Conservation (phyloP, 2,888 invertebrate species). For the Agrochola lota region DNA sequence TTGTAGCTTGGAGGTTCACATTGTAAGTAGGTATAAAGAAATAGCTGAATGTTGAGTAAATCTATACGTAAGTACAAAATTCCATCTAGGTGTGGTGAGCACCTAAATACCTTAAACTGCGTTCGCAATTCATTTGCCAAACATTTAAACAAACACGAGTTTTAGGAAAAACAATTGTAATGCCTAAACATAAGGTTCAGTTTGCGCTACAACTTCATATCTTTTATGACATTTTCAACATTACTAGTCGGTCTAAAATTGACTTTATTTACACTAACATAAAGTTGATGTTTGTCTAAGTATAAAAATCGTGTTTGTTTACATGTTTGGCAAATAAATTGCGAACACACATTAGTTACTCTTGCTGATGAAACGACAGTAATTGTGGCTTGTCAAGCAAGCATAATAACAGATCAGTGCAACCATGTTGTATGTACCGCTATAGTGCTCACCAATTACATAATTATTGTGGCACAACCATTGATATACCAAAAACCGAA, state of each 20-base stretch:
- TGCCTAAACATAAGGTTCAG: no score
- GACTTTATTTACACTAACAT: no score
- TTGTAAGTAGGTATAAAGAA: neutral
- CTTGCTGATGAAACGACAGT: neutral
- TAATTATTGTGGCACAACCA: neutral
- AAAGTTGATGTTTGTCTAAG: no score
- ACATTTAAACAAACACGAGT: no score
- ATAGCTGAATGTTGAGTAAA: neutral
- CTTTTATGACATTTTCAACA: no score
- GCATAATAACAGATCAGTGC: conserved; percentile 8
- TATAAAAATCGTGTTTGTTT: no score
- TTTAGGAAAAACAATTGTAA: no score
- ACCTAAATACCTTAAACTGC: neutral
- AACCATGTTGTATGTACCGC: neutral
- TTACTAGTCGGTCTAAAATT: no score
- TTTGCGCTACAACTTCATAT: no score
- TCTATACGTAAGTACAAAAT: neutral
- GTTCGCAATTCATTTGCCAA: no score
- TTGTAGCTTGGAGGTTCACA: neutral
- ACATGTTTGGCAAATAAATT: no score
- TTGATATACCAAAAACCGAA: no score
- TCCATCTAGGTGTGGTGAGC: neutral
- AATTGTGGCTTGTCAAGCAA: conserved; percentile 15
- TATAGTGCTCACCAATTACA: conserved; percentile 4
- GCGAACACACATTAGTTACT: neutral